Evolutionary conservation across 1,140 invertebrate species (phyloP), one percentile per base, ranked within the genome.

Genomic region (Rhizoglyphus robini): DNA sequence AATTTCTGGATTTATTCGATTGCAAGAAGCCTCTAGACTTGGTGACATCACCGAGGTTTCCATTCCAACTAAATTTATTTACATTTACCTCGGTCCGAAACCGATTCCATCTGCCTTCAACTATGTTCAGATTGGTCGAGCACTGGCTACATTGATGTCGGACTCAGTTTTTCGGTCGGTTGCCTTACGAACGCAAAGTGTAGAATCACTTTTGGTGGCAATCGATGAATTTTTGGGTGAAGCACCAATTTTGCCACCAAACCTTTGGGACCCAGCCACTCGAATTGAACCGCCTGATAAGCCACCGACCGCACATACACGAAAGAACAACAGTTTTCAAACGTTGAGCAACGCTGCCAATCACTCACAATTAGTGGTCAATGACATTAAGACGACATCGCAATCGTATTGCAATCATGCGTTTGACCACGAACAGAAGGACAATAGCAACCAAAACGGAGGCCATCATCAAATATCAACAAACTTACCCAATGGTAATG

Each of bases 201-300:
- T 90, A 66, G 86, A 88, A 73, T 92, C 98, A 76, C 78, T 98
- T n/a, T 75, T 98, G 58, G 89, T 92, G 30, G 96, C 91, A 1
- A 85, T 99, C 47, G 95, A 99, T 76, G 95, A 98, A 76, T 99
- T 99, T 75, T 78, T 98, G 31, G 92, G 96, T 76, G 91, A 93
- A 23, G 92, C 96, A 0, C 34, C 61, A 46, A 92, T 98, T 38
- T 79, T 99, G 68, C 96, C 96, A 13, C 95, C 95, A 5, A 96
- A 95, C 2, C 94, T 98, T 79, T 99, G 96, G 96, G 94, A 99
- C 82, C 95, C 96, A 0, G 84, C 86, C 25, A 99, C 98, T 72
- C 82, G 95, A 70, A 97, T 99, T 74, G 95, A 99, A 79, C 96
- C 96, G 32, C 96, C 96, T 11, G 88, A 89, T 46, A 87, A 87